Base-by-base conservation (phyloP, 2,113 vertebrate genomes). In the Albula goreensis region DNA sequence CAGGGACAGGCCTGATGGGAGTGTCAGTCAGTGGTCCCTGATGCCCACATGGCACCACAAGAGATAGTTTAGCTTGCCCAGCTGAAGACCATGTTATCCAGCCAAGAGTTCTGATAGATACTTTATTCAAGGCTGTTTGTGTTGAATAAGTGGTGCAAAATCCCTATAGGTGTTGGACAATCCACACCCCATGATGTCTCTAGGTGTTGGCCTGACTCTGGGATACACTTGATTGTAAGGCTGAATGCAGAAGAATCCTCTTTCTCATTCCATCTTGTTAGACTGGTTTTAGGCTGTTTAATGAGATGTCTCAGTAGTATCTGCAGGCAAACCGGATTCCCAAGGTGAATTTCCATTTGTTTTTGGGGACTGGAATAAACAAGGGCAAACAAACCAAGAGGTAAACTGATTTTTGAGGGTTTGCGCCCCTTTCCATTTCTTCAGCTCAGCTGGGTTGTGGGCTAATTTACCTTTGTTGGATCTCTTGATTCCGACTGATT, bases 281-380 rank as follows among this genome's bases (percentile, higher is more conserved):
- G 74, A 85, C 83, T 57, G 49, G 83, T 85, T 79, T 57, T 31
- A n/a, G 51, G 74, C 25, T 48, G 31, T 12, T 19, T 49, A 85
- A 49, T 78, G 52, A 79, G 70, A 5, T 19, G 1, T 41, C 74
- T 52, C 50, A 49, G 52, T 4, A 57, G 51, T 77, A 53, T 74
- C 83, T 74, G 52, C 48, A 9, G 74, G 25, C 51, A 85, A 79
- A 79, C 78, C 48, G 78, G 78, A 49, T 31, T n/a, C 70, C 10
- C 70, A 25, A 31, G n/a, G 70, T 74, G 4, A 10, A 74, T 22
- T 74, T 74, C 70, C n/a, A 31, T 31, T 31, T 31, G 17, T 31
- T 31, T 8, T 31, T 31, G 5, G 7, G n/a, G 70, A 8, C 31
- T 1, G 31, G 31, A 41, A 41, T 41, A 41, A 41, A 41, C 31